Base-by-base conservation (phyloP, 2,797 vertebrate species). In the Xenopus petersii region DNA sequence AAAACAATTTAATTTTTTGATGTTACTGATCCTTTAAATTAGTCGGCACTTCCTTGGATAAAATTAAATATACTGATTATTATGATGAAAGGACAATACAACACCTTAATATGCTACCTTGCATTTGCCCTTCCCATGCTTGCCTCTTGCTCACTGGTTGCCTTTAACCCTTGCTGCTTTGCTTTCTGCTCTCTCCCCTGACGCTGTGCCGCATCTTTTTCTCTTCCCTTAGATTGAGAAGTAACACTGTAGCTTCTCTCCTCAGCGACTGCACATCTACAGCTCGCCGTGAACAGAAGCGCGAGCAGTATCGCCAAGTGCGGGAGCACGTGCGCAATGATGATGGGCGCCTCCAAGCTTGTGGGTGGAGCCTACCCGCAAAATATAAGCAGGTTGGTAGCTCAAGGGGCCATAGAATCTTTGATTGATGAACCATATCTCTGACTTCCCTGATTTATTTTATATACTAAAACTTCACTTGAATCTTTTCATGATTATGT, bases 241-340 rank as follows among this genome's bases (percentile, higher is more conserved):
- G 83, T 94, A 87, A 93, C 0, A 56, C 88, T 87, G 84, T 86
- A 87, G 81, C 83, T 81, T 93, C 86, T 93, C 90, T 89, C 84
- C 87, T 86, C 86, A 99, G 97, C 75, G 96, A 99, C 86, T 96
- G 96, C 11, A 95, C 94, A 0, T 93, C 97, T 67, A 93, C 95
- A 0, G 94, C 93, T 0, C 95, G 98, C 54, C 92, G 98, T 0
- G 98, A 99, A 82, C 96, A 98, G 90, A 94, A 96, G 63, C 94
- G 98, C 0, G 97, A 98, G 79, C 98, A 99, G 85, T 99, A 99
- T 87, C 93, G 98, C 73, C 97, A 98, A 88, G 98, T 99, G 75
- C 94, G 98, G 0, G 97, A 98, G 86, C 97, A 99, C 0, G 96
- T 99, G 90, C 93, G 96, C 36, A 94, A 97, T 0, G 96, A 99